Evolutionary conservation across 1,140 invertebrate species (phyloP).

Genomic region (Araneus ventricosus): DNA sequence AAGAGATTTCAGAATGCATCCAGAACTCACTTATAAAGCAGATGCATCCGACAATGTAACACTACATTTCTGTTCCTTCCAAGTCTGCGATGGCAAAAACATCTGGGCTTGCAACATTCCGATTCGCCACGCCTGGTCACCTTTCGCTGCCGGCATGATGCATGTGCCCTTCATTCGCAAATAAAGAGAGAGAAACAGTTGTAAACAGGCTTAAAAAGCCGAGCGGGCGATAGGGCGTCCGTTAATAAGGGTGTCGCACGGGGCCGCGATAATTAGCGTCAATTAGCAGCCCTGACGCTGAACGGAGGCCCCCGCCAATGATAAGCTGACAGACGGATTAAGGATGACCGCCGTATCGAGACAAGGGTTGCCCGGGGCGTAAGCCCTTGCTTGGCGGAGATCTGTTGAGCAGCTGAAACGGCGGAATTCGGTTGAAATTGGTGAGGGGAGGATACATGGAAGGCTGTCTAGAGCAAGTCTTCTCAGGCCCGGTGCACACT

Average conservation of each 20-base stretch:
- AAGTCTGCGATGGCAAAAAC: no score
- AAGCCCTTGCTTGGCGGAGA: not conserved
- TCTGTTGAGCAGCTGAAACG: not conserved
- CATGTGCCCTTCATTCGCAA: not conserved
- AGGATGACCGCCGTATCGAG: slow-evolving; percentile 45
- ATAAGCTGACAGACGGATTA: slow-evolving; percentile 71
- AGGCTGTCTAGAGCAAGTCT: no score
- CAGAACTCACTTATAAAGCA: no score
- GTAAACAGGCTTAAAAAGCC: slow-evolving; percentile 51
- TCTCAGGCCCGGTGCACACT: no score
- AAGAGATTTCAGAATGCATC: no score
- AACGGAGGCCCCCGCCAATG: slow-evolving; percentile 37
- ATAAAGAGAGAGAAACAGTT: slow-evolving; percentile 14
- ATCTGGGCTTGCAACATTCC: not conserved
- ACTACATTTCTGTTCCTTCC: no score
- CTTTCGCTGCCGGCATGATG: not conserved
- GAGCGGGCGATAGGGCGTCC: slow-evolving; percentile 14
- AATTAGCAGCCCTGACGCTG: slow-evolving; percentile 61
- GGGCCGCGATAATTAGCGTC: slow-evolving; percentile 62
- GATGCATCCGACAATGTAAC: no score
- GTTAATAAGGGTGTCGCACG: slow-evolving; percentile 61
- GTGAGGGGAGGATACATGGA: not conserved
- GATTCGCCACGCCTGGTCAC: not conserved
- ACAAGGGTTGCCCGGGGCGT: not conserved
- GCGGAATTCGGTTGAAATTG: not conserved